Base-by-base conservation (phyloP, 2,888 invertebrate species). In the Omphaloscelis lunosa region DNA sequence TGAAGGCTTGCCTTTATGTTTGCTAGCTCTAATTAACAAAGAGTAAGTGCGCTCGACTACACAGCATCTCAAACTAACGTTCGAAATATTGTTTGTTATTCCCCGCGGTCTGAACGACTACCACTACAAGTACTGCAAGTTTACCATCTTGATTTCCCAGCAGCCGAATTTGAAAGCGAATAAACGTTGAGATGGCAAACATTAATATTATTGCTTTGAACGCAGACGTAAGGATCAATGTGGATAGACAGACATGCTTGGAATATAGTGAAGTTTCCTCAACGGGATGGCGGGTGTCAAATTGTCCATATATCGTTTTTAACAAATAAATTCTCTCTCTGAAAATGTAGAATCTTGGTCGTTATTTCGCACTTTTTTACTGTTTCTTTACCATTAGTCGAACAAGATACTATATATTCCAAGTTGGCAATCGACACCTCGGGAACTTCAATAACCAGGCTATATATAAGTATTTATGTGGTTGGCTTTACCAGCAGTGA, bases 101-200 rank as follows among this genome's bases (percentile, higher is more conserved):
- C 93, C 92, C 92, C 83, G 83, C 80, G 90, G 93, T 83, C 75
- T 77, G 69, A 90, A 87, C 88, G 90, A 89, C 92, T 91, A 91
- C 93, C 93, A 92, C 91, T 90, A 89, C 89, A 86, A 92, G 85
- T 91, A 88, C 86, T 90, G 89, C 91, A 93, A 94, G 93, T 94
- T 95, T 92, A 89, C 87, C 92, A 92, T 95, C 94, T 95, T 95
- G 95, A 96, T 96, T 95, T 96, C 96, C 96, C 95, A 85, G 90
- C 90, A 92, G 96, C 91, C 94, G 86, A 94, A 95, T 95, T 95
- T 93, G 90, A 91, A 90, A 91, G 91, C 91, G 89, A 92, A 93
- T 93, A 93, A 91, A 92, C 90, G 90, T 91, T 90, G 85, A 88
- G 87, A 89, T 82, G 86, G 89, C 81, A 89, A 89, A 89, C 88